phyloP scores from a whole-genome alignment of 2,797 vertebrate species.

The Pipistrellus kuhlii region DNA sequence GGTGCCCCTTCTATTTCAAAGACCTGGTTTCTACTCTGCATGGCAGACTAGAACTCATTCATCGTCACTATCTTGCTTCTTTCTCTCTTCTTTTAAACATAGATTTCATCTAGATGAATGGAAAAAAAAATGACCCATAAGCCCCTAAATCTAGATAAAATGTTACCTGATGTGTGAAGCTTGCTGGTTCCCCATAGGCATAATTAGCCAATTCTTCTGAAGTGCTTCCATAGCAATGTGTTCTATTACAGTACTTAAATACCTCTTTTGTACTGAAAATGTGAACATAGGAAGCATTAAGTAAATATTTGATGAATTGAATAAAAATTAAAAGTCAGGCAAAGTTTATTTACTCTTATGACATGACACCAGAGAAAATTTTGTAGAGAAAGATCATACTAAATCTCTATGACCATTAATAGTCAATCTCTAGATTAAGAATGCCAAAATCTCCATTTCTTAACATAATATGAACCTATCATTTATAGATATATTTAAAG shows the following conservation, averaged over 20 bases:
- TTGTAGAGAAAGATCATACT: not conserved
- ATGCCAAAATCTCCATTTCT: not conserved
- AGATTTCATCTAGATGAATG: not conserved
- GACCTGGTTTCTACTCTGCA: not conserved
- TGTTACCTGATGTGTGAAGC: not conserved
- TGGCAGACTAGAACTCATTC: not conserved
- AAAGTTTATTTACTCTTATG: conserved; percentile 18
- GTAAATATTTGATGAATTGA: conserved; percentile 1
- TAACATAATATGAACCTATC: not conserved
- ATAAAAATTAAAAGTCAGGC: conserved; percentile 18
- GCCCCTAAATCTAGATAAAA: not conserved
- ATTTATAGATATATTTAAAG: not conserved
- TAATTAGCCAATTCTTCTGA: not conserved
- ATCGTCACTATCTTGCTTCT: not conserved
- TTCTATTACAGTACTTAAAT: not conserved
- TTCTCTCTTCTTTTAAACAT: not conserved
- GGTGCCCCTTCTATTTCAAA: not conserved
- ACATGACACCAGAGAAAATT: not conserved
- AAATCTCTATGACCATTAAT: not conserved
- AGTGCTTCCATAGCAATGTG: not conserved
- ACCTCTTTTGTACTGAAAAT: not conserved
- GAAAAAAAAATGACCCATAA: not conserved
- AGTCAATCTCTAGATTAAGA: not conserved
- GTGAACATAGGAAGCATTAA: not conserved
- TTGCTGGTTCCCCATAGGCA: not conserved